These are phyloP conservation scores for Tokudaia tokunoshimensis DNA, from an alignment of 2,797 vertebrate genomes.

Conservation along the genomic window DNA sequence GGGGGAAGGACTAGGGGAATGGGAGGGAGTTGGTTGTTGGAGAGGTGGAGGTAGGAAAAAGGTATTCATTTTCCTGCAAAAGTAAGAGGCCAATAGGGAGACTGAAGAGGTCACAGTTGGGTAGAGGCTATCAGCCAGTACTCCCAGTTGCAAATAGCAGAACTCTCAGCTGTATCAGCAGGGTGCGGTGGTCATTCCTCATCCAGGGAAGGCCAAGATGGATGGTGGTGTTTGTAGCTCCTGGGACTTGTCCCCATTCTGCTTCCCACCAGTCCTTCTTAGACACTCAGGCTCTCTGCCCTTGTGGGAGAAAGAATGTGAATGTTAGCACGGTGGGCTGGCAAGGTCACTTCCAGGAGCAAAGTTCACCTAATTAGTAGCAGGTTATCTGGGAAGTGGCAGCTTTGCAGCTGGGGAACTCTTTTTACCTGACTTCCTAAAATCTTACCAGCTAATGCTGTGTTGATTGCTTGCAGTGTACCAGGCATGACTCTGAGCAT, in stretches of 20 bases:
- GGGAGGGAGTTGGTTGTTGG: neutral
- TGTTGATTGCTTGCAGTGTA: slow-evolving; percentile 25
- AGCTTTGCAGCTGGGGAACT: slow-evolving; percentile 32
- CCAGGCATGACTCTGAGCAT: neutral
- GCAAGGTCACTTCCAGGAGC: slow-evolving; percentile 54
- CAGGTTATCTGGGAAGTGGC: slow-evolving; percentile 61
- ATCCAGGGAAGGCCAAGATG: neutral
- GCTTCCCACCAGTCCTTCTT: too few species aligned
- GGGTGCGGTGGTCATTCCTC: accelerated
- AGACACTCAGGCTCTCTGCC: neutral
- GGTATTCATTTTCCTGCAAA: slow-evolving; percentile 11
- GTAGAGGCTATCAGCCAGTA: neutral
- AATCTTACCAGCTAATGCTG: slow-evolving; percentile 35
- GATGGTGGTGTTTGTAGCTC: accelerated
- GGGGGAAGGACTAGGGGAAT: neutral
- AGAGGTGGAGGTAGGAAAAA: neutral
- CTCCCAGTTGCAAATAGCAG: neutral
- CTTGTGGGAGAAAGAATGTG: neutral
- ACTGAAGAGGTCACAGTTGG: neutral
- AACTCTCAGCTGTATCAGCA: neutral
- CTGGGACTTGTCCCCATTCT: neutral
- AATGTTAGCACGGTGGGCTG: neutral
- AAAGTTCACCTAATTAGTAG: slow-evolving; percentile 61
- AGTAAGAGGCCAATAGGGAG: neutral
- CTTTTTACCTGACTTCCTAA: neutral